Conservation (phyloP, 2,888 invertebrate species). For the Heliconius aoede region DNA sequence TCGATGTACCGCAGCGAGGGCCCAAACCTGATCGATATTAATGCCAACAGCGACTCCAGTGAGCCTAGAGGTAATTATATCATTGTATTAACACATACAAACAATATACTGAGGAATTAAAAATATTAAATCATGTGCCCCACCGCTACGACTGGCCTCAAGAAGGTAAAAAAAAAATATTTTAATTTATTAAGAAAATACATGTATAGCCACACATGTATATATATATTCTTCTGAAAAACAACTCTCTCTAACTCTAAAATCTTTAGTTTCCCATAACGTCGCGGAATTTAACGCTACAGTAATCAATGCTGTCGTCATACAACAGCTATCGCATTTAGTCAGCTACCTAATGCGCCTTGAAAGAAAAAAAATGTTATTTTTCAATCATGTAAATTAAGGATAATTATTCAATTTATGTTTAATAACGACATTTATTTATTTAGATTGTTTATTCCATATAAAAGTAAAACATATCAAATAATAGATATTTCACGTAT, state of each 20-base stretch:
- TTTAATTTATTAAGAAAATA: neutral
- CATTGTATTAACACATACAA: neutral
- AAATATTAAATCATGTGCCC: too few relatives aligned
- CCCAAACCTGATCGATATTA: slow-evolving; percentile 95
- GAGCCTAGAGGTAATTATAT: slow-evolving; percentile 83
- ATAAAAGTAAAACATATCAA: too few relatives aligned
- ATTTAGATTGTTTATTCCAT: too few relatives aligned
- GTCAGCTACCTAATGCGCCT: neutral
- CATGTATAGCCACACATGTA: too few relatives aligned
- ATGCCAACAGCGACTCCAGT: slow-evolving; percentile 92
- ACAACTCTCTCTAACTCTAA: too few relatives aligned
- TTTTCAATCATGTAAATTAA: neutral
- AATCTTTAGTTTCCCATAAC: neutral
- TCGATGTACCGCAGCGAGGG: slow-evolving; percentile 95
- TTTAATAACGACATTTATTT: too few relatives aligned
- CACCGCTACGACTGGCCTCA: too few relatives aligned
- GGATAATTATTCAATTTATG: neutral
- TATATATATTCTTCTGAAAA: too few relatives aligned
- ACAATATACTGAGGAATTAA: neutral
- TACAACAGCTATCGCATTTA: neutral
- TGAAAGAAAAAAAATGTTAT: neutral
- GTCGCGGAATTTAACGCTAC: too few relatives aligned
- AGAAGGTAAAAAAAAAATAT: too few relatives aligned
- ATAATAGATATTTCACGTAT: neutral
- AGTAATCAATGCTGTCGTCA: neutral